Percentiles rank a stretch among this genome's conserved stretches.
Conservation (phyloP, 2,888 invertebrate genomes). For the Lamproptera curius region DNA sequence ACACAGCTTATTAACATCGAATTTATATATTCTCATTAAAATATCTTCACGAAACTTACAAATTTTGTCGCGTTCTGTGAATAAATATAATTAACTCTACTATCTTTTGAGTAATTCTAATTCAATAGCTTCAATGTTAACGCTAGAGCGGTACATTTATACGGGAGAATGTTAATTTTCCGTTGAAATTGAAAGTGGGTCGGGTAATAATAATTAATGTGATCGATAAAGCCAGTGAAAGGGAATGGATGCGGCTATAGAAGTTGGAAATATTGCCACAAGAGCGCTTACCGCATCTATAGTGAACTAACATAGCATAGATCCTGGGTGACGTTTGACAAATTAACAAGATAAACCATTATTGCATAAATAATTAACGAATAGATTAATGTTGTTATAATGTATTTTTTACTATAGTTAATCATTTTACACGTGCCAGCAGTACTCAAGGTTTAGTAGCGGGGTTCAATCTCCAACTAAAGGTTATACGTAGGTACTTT, state of each 20-base stretch:
- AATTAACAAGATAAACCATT: conserved; percentile 1
- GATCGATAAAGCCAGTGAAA: conserved; percentile 17
- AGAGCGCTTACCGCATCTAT: no score
- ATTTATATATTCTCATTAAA: no score
- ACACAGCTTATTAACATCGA: no score
- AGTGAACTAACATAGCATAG: no score
- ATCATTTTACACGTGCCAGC: no score
- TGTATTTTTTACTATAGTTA: no score
- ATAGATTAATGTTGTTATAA: no score
- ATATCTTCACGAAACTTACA: no score
- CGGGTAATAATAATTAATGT: conserved; percentile 16
- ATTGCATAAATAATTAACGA: conserved; percentile 3
- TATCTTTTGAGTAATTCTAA: not conserved
- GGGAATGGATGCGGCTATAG: conserved; percentile 9
- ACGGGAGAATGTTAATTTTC: conserved; percentile 1
- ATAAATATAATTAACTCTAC: not conserved
- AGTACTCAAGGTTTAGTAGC: no score
- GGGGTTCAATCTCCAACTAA: not conserved
- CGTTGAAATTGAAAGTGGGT: conserved; percentile 12
- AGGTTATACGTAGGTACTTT: not conserved
- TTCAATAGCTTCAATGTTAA: not conserved
- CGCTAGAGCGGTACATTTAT: not conserved
- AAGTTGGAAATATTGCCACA: conserved; percentile 3
- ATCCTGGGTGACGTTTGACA: not conserved
- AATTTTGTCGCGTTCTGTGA: not conserved